Evolutionary conservation across 2,113 vertebrate genomes (phyloP).

Genomic region (Passer domesticus): DNA sequence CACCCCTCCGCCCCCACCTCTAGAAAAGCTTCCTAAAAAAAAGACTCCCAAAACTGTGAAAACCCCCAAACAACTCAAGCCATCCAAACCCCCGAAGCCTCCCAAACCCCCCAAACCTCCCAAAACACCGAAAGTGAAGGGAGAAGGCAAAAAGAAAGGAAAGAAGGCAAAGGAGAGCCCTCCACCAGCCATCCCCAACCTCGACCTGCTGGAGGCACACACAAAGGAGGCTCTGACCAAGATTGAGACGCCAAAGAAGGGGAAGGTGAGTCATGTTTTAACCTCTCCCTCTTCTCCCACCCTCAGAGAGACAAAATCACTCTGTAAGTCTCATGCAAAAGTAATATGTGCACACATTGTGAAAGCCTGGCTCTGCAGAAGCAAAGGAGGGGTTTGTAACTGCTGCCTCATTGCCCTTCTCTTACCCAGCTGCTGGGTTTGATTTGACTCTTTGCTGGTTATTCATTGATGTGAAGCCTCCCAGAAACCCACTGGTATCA

Average conservation of each 20-base stretch:
- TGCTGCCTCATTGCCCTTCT: background rate
- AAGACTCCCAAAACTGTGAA: conserved; percentile 81
- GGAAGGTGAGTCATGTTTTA: conserved; percentile 76
- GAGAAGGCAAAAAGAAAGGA: conserved; percentile 90
- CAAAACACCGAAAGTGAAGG: conserved; percentile 86
- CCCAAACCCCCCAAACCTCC: conserved; percentile 83
- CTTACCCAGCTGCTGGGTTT: background rate
- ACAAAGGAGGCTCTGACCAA: conserved; percentile 94
- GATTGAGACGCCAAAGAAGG: conserved; percentile 94
- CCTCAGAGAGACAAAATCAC: background rate
- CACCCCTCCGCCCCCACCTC: background rate
- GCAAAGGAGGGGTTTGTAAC: background rate
- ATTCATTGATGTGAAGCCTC: background rate
- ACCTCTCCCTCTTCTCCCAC: background rate
- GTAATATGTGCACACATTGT: background rate
- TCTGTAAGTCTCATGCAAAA: background rate
- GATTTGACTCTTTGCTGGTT: background rate
- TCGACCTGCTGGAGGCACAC: conserved; percentile 92
- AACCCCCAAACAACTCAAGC: conserved; percentile 82
- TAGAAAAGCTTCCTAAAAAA: conserved; percentile 80
- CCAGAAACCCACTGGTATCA: background rate
- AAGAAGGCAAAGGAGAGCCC: conserved; percentile 86
- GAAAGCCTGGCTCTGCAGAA: background rate
- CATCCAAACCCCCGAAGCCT: conserved; percentile 83
- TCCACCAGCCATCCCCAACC: conserved; percentile 86